Percentiles rank a stretch among this genome's conserved stretches.
phyloP scores from a whole-genome alignment of 2,113 vertebrate species.

The Crypturellus undulatus region DNA sequence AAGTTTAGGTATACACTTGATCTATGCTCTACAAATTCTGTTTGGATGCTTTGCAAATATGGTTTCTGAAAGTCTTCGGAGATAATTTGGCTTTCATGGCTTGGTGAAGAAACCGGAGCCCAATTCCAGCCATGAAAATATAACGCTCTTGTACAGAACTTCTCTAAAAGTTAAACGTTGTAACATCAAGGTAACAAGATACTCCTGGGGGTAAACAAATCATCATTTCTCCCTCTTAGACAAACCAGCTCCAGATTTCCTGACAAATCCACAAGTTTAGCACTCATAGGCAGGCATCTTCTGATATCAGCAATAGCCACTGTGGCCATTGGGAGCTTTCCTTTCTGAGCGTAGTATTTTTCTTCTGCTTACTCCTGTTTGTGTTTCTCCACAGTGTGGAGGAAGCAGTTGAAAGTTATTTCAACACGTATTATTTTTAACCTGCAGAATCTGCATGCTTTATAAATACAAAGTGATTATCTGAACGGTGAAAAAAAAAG shows the following conservation, averaged over 20 bases:
- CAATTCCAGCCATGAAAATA: not conserved
- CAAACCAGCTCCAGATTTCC: not conserved
- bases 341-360: not conserved
- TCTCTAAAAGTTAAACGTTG: not conserved
- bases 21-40: not conserved
- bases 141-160: not conserved
- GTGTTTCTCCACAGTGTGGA: not conserved
- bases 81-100: not conserved
- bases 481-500: not conserved
- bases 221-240: not conserved
- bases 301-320: not conserved
- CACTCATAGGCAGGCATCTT: not conserved
- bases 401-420: not conserved
- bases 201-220: not conserved
- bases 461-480: not conserved
- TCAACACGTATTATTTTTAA: not conserved
- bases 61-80: not conserved
- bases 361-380: not conserved
- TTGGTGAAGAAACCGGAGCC: not conserved
- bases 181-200: not conserved
- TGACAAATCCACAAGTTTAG: not conserved
- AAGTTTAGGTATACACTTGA: not conserved
- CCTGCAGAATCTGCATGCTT: not conserved
- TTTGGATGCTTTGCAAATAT: not conserved
- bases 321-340: not conserved